Evolutionary conservation across 2,888 invertebrate genomes (phyloP), one percentile per base, ranked within the genome.

Genomic region (Nemapogon koenigi): DNA sequence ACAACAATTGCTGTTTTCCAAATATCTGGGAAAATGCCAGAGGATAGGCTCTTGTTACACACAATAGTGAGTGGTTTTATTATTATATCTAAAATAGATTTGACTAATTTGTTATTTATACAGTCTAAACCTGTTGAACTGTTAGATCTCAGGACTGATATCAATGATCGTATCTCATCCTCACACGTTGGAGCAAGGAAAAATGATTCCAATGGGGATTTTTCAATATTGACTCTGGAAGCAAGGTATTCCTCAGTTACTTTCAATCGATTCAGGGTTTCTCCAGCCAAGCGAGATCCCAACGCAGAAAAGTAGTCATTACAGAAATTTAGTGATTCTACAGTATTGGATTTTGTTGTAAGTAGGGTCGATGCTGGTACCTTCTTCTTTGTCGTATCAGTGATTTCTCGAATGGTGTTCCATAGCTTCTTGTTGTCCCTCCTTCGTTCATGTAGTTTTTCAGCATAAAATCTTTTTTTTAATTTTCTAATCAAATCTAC

Each of bases 261-360:
- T 1, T 26, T 16, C 1, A 16, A 14, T 11, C 35, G 15, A 1
- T 15, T 6, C 2, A 41, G 25, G 6, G 39, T 46, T 8, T 37
- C 10, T 4, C 37, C 16, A 1, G 48, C 43, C 11, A 45, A 16
- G 3, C 16, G 14, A 33, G 35, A 18, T 1, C 46, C 46, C 1
- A 44, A 38, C 1, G 35, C 29, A 3, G 42, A 28, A 35, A 46
- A 46, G 13, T 43, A 39, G 0, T 32, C 22, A 22, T 43, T 45
- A 14, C 40, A 40, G 7, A 38, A 4, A 6, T 47, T 27, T 3
- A 48, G 11, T 0, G 45, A 38, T 2, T 40, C 32, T 1, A 2
- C 16, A 2, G 10, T 4, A 15, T 8, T 2, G 3, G 16, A 26
- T 15, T 26, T 26, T 2, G n/a, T 27, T 7, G 13, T 26, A 2